Base-by-base conservation (phyloP, 1,140 invertebrate species). In the Lepidostoma basale region DNA sequence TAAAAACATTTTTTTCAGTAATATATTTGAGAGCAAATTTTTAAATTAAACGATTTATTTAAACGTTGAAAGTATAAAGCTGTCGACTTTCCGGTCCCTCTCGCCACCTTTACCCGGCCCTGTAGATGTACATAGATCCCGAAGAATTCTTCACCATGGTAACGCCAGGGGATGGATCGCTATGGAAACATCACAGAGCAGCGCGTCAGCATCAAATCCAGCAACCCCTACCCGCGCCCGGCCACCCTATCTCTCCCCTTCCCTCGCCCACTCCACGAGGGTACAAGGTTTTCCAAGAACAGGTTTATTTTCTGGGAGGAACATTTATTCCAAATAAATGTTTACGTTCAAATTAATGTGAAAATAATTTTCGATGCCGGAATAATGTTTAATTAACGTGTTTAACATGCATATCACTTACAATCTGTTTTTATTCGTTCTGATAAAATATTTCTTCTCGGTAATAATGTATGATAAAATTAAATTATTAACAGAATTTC, bases 61-160 rank as follows among this genome's bases (percentile, higher is more conserved):
- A n/a, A n/a, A n/a, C n/a, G n/a, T n/a, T n/a, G n/a, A n/a, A n/a
- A n/a, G n/a, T n/a, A n/a, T n/a, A n/a, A n/a, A n/a, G n/a, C n/a
- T n/a, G n/a, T n/a, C n/a, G n/a, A n/a, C n/a, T n/a, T n/a, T n/a
- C n/a, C n/a, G n/a, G n/a, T n/a, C n/a, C n/a, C n/a, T n/a, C n/a
- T n/a, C 60, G 62, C 33, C 40, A 58, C 67, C 62, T 70, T 67
- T 40, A 58, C 39, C 26, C 25, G 69, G 23, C 16, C 45, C 58
- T 26, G 14, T 26, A 36, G 52, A 66, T 70, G 62, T n/a, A n/a
- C n/a, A n/a, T n/a, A n/a, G n/a, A 6, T 54, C 68, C 70, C 47
- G 66, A 72, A 68, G 70, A 72, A 72, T 66, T 60, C 47, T 62
- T 68, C 70, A 45, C 66, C 67, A 72, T 72, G 70, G 70, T 65